A percentile compares a stretch with the other conserved stretches of the same genome.
phyloP scores from a whole-genome alignment of 2,888 invertebrate species.

The Polydesmus complanatus region DNA sequence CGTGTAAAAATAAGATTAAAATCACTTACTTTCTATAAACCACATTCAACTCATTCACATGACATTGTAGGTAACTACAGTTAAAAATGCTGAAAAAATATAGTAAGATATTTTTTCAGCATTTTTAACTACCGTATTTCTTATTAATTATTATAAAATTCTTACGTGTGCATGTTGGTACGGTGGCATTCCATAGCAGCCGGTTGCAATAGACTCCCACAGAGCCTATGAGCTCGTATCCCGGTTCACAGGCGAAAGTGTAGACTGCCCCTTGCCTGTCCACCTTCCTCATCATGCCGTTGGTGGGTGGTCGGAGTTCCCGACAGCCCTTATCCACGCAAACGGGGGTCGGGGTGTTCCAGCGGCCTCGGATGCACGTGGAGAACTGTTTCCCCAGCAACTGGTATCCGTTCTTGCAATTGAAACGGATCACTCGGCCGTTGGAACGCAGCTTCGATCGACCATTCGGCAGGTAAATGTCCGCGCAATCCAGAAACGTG shows the following conservation, averaged over 20 bases:
- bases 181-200: conserved; percentile 48
- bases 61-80: too few relatives aligned
- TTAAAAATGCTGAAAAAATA: too few relatives aligned
- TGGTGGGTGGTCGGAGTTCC: conserved; percentile 9
- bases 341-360: conserved; percentile 53
- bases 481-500: too few relatives aligned
- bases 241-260: conserved; percentile 51
- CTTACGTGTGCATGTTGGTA: conserved; percentile 52
- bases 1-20: too few relatives aligned
- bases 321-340: conserved; percentile 36
- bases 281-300: conserved; percentile 18
- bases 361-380: conserved; percentile 52
- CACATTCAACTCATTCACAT: too few relatives aligned
- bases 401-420: conserved; percentile 44
- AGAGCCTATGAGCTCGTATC: conserved; percentile 45
- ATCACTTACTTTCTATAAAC: too few relatives aligned
- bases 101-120: too few relatives aligned
- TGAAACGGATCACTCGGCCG: conserved; percentile 44
- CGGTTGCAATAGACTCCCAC: conserved; percentile 57
- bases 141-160: too few relatives aligned
- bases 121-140: too few relatives aligned
- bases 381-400: conserved; percentile 55
- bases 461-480: conserved; percentile 38
- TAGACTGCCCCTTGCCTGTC: conserved; percentile 42
- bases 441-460: conserved; percentile 36